A percentile compares a stretch with the other conserved stretches of the same genome.
Conservation (phyloP, 2,113 vertebrate species). For the Epinephelus lanceolatus region DNA sequence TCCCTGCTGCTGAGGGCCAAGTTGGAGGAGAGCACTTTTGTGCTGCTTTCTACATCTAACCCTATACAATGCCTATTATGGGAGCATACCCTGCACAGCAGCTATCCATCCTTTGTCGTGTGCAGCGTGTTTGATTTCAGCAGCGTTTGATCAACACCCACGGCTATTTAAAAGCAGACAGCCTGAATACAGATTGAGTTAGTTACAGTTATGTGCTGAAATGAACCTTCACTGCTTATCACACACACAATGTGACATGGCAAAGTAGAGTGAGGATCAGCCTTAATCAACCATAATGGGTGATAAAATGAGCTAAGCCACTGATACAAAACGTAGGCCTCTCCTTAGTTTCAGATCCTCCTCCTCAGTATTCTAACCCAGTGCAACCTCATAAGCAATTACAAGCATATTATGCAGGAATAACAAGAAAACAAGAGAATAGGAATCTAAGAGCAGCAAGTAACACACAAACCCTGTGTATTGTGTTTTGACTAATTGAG, state of each 20-base stretch:
- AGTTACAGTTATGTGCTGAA: constrained; percentile 49
- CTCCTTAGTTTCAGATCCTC: constrained; percentile 45
- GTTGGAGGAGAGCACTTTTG: constrained; percentile 58
- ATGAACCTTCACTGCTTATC: constrained; percentile 51
- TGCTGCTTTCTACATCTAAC: constrained; percentile 63
- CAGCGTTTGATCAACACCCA: constrained; percentile 67
- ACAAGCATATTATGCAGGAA: constrained; percentile 49
- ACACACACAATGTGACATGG: constrained; percentile 46
- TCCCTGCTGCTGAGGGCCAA: constrained; percentile 55
- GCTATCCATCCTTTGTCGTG: constrained; percentile 53
- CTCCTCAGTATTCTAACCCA: constrained; percentile 51
- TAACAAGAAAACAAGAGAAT: constrained; percentile 52
- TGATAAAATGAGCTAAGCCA: constrained; percentile 64
- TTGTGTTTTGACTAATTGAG: constrained; percentile 42
- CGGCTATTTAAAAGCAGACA: constrained; percentile 53
- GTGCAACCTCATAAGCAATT: constrained; percentile 46
- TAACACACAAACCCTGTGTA: neutral
- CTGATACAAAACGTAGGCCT: constrained; percentile 34
- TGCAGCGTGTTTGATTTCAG: constrained; percentile 49
- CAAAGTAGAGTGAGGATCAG: constrained; percentile 52
- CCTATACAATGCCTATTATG: constrained; percentile 48
- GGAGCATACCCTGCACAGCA: constrained; percentile 28
- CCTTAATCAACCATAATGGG: constrained; percentile 64
- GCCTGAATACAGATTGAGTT: constrained; percentile 52
- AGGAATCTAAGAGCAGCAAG: constrained; percentile 29